phyloP scores from a whole-genome alignment of 2,888 invertebrate genomes.

The Phytoseiulus persimilis region DNA sequence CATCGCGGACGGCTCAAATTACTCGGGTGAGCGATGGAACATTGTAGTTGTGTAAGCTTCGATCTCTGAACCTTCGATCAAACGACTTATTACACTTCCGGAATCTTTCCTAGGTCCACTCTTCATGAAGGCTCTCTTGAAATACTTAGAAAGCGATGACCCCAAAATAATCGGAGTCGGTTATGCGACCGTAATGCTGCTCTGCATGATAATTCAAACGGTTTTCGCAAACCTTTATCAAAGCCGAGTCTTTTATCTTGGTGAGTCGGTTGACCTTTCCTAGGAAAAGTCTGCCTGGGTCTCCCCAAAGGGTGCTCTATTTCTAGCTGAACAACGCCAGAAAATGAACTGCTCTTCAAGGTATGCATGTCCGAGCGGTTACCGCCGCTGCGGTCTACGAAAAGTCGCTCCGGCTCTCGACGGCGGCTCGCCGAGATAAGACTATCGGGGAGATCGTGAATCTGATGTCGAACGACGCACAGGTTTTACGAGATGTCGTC shows the following conservation, averaged over 20 bases:
- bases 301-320: too few relatives aligned
- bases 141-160: conserved; percentile 51
- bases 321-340: too few relatives aligned
- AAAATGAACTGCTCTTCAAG: conserved; percentile 50
- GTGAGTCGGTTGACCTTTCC: background rate
- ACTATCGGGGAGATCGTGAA: conserved; percentile 87
- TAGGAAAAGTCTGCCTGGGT: background rate
- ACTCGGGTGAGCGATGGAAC: background rate
- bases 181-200: conserved; percentile 66
- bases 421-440: conserved; percentile 51
- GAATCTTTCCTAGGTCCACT: background rate
- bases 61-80: too few relatives aligned
- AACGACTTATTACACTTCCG: too few relatives aligned
- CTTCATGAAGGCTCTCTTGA: background rate
- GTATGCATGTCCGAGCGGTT: conserved; percentile 78
- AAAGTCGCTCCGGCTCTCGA: conserved; percentile 54
- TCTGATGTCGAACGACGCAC: conserved; percentile 83
- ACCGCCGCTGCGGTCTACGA: conserved; percentile 80
- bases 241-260: conserved; percentile 64
- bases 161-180: conserved; percentile 76
- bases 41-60: too few relatives aligned
- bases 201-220: conserved; percentile 69
- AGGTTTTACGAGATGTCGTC: conserved; percentile 73
- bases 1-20: background rate
- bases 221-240: conserved; percentile 80